Conservation (phyloP, 2,113 vertebrate genomes). For the Tetrax tetrax region DNA sequence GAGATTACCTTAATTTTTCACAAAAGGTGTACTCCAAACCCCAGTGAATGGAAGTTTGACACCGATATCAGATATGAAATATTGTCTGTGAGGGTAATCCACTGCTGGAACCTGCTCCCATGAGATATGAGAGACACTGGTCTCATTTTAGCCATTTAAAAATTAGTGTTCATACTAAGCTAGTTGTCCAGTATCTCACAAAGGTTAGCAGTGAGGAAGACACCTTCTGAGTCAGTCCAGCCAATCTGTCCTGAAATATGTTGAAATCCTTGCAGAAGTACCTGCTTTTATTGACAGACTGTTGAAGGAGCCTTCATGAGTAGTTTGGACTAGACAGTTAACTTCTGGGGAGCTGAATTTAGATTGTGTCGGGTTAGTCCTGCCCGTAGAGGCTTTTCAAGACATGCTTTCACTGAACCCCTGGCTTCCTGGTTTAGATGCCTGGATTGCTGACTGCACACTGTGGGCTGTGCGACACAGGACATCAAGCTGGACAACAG, state of each 20-base stretch:
- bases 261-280: neutral
- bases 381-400: neutral
- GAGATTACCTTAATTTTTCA: neutral
- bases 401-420: neutral
- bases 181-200: neutral
- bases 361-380: neutral
- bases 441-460: neutral
- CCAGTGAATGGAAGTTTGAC: neutral
- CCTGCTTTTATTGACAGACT: neutral
- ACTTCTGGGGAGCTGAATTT: neutral
- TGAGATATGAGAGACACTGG: neutral
- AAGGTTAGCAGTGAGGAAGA: neutral
- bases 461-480: neutral
- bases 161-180: neutral
- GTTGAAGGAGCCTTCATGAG: neutral
- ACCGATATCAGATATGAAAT: neutral
- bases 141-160: neutral
- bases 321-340: neutral
- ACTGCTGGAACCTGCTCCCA: neutral
- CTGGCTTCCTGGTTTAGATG: neutral
- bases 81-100: neutral
- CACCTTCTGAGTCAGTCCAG: neutral
- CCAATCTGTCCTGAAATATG: neutral
- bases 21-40: neutral
- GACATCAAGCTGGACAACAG: neutral